These are phyloP conservation scores for Tipula confusa DNA, from an alignment of 2,888 invertebrate genomes.

Conservation along the genomic window DNA sequence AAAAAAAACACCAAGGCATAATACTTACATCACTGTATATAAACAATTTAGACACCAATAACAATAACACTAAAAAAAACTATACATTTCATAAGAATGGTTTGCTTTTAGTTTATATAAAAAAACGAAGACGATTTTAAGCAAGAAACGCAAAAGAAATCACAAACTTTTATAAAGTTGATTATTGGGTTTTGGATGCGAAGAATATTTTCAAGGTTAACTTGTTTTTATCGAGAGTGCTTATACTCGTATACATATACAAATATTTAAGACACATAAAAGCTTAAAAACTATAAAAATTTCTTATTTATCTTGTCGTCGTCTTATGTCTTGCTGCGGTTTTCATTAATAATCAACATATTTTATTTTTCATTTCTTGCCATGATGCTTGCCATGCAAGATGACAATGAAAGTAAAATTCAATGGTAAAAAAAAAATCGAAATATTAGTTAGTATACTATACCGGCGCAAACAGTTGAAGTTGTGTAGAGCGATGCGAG, in stretches of 20 bases:
- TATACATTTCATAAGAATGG: neutral
- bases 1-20: neutral
- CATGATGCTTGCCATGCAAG: neutral
- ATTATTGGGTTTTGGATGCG: neutral
- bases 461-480: neutral
- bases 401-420: conserved; percentile 25
- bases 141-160: neutral
- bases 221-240: neutral
- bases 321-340: neutral
- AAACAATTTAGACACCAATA: neutral
- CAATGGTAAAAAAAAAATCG: neutral
- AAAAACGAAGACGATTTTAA: neutral
- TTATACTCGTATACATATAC: neutral
- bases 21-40: neutral
- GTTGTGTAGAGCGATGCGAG: neutral
- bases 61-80: neutral
- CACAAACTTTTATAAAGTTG: neutral
- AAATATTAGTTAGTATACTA: neutral
- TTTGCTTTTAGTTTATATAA: neutral
- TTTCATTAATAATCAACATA: neutral
- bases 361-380: too few relatives aligned
- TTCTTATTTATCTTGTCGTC: neutral
- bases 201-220: conserved; percentile 25
- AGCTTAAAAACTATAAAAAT: neutral
- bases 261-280: neutral